Evolutionary conservation across 37 sponge, comb jelly and placozoan genomes (phyloP).

Genomic region (Eunapius fragilis): DNA sequence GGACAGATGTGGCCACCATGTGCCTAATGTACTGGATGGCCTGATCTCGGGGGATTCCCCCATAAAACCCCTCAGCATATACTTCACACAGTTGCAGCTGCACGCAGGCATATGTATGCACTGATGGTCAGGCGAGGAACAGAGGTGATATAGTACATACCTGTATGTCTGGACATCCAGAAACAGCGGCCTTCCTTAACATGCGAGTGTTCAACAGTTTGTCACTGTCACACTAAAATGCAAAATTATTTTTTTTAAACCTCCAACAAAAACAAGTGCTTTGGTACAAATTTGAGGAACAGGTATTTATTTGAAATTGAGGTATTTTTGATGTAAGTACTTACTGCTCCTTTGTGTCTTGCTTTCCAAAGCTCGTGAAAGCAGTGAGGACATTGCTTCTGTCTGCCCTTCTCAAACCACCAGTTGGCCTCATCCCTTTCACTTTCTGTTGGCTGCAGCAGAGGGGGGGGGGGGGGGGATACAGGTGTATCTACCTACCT

Average conservation of each 20-base stretch:
- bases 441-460: not conserved
- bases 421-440: constrained; percentile 21
- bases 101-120: not conserved
- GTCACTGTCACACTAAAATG: not conserved
- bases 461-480: not conserved
- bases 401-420: constrained; percentile 55
- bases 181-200: not conserved
- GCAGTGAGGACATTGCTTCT: constrained; percentile 38
- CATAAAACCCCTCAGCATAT: constrained; percentile 61
- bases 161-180: constrained; percentile 1
- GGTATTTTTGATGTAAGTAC: not conserved
- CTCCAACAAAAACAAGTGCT: no score
- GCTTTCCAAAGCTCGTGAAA: constrained; percentile 63
- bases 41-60: constrained; percentile 34
- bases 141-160: not conserved
- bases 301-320: not conserved
- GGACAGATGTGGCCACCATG: constrained; percentile 12
- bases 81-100: constrained; percentile 65
- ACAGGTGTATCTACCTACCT: no score
- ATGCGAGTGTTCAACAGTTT: not conserved
- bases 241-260: no score
- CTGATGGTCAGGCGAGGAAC: not conserved
- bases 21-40: constrained; percentile 52
- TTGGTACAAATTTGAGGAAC: not conserved
- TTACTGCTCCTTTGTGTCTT: constrained; percentile 33